Conservation (phyloP, 2,797 vertebrate species). For the Falco columbarius region DNA sequence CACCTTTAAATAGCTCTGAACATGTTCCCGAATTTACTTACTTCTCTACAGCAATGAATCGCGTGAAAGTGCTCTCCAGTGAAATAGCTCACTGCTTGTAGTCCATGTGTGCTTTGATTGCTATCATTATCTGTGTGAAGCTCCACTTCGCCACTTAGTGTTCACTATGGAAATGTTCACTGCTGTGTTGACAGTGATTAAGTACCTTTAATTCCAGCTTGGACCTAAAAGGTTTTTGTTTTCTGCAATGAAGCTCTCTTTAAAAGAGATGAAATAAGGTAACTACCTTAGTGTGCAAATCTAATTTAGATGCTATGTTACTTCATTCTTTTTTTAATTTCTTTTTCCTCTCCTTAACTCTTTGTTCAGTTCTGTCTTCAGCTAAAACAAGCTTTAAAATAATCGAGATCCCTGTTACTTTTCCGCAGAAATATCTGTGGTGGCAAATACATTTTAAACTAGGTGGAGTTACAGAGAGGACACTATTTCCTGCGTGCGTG, state of each 20-base stretch:
- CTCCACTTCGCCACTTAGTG: slow-evolving; percentile 39
- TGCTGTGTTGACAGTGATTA: not conserved
- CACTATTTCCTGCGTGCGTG: not conserved
- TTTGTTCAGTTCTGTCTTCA: not conserved
- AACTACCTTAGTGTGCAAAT: not conserved
- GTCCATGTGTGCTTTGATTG: not conserved
- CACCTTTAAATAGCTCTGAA: not conserved
- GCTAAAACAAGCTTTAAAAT: not conserved
- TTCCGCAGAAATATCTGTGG: not conserved
- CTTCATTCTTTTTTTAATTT: not conserved
- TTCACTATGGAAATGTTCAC: not conserved
- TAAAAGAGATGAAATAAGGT: not conserved
- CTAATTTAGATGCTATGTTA: not conserved
- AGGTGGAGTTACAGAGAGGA: not conserved
- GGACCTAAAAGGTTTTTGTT: not conserved
- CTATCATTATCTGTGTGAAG: not conserved
- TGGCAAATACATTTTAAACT: not conserved
- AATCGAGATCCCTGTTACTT: not conserved
- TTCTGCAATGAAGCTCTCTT: not conserved
- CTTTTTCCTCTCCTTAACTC: not conserved
- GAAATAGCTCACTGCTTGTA: not conserved
- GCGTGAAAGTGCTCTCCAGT: not conserved
- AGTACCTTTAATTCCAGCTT: not conserved
- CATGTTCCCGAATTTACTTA: not conserved
- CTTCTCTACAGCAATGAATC: not conserved